Percentiles rank a stretch among this genome's conserved stretches.
Evolutionary conservation across 2,888 invertebrate species (phyloP).

Genomic region (Conchocele bisecta): DNA sequence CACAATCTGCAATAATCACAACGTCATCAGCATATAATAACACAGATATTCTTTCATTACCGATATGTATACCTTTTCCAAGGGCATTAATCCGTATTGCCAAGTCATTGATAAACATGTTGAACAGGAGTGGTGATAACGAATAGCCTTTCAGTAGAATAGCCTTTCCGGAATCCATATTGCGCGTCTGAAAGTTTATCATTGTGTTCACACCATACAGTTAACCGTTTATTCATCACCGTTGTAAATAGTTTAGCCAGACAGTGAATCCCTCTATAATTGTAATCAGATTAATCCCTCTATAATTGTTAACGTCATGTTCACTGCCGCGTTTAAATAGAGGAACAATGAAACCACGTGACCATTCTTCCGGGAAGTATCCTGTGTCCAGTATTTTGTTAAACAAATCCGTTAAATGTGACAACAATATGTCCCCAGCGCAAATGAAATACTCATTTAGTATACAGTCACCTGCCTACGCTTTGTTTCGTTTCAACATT

Average conservation of each 20-base stretch:
- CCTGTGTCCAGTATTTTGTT: conserved; percentile 27
- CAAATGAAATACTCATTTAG: conserved; percentile 32
- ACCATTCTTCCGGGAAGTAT: conserved; percentile 20
- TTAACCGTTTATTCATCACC: conserved; percentile 20
- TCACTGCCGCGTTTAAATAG: conserved; percentile 21
- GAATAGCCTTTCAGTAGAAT: no score
- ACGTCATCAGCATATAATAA: no score
- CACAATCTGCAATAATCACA: no score
- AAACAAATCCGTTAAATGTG: conserved; percentile 23
- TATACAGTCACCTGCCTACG: conserved; percentile 2
- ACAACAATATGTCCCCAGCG: conserved; percentile 19
- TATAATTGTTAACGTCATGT: conserved; percentile 29
- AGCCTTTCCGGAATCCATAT: conserved; percentile 22
- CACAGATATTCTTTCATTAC: no score
- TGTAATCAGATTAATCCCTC: conserved; percentile 27
- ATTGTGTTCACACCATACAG: conserved; percentile 5
- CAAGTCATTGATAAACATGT: no score
- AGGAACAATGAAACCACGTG: conserved; percentile 26
- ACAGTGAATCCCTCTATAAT: no score
- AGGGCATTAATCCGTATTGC: no score
- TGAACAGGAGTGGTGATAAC: no score
- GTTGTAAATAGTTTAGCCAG: conserved; percentile 28
- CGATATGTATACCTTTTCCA: no score
- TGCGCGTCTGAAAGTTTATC: conserved; percentile 15
- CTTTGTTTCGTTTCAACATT: conserved; percentile 9